Conservation (phyloP, 2,888 invertebrate species). For the Brachypterus glaber region DNA sequence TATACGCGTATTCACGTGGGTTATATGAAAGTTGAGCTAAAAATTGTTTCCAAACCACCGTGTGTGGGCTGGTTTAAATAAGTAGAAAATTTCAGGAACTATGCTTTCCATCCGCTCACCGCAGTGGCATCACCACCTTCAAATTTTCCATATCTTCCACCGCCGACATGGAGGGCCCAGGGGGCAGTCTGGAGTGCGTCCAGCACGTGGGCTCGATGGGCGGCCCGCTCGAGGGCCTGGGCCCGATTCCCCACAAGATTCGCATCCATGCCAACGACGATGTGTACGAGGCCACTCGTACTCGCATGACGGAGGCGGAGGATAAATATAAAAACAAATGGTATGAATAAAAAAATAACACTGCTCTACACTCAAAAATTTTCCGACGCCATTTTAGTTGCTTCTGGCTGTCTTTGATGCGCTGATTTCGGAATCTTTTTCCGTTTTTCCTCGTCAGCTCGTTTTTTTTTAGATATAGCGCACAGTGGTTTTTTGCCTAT, state of each 20-base stretch:
- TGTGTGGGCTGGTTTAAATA: too few species aligned
- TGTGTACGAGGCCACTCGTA: conserved; percentile 85
- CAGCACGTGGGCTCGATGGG: conserved; percentile 48
- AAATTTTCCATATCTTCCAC: conserved; percentile 70
- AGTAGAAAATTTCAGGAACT: conserved; percentile 66
- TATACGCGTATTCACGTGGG: too few species aligned
- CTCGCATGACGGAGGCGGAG: conserved; percentile 85
- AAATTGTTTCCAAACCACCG: too few species aligned
- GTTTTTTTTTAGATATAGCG: too few species aligned
- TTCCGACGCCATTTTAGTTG: too few species aligned
- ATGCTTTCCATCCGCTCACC: conserved; percentile 58
- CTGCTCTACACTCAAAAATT: too few species aligned
- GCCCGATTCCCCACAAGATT: conserved; percentile 79
- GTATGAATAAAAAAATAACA: too few species aligned
- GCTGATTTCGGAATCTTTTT: too few species aligned
- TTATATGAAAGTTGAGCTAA: too few species aligned
- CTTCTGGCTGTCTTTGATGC: too few species aligned
- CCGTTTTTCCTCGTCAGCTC: too few species aligned
- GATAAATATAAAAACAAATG: conserved; percentile 90
- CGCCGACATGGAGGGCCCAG: conserved; percentile 70
- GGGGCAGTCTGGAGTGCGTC: conserved; percentile 91
- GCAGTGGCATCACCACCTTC: conserved; percentile 51
- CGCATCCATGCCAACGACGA: conserved; percentile 92
- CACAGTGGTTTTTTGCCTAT: too few species aligned
- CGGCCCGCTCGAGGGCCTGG: conserved; percentile 67